Conservation (phyloP, 2,797 vertebrate genomes). For the Danio albolineatus region DNA sequence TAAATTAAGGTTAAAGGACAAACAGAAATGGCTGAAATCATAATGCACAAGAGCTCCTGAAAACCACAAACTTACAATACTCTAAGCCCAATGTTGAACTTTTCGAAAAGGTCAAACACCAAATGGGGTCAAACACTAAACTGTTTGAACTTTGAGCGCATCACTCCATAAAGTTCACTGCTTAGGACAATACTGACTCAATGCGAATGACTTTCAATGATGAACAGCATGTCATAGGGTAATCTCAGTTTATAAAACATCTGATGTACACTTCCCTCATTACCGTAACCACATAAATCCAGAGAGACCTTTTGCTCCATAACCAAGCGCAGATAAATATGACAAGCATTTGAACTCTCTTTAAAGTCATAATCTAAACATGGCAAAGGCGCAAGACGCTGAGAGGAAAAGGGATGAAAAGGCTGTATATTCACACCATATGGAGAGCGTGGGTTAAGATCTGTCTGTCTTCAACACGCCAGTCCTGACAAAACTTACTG, state of each 20-base stretch:
- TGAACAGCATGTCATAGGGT: slow-evolving; percentile 45
- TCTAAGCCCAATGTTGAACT: background rate
- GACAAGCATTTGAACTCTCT: slow-evolving; percentile 55
- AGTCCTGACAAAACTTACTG: slow-evolving; percentile 67
- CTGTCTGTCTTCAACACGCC: slow-evolving; percentile 72
- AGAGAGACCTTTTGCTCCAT: slow-evolving; percentile 33
- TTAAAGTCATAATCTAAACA: slow-evolving; percentile 60
- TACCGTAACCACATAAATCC: slow-evolving; percentile 54
- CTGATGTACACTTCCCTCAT: slow-evolving; percentile 45
- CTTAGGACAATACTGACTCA: background rate
- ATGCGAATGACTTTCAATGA: slow-evolving; percentile 29
- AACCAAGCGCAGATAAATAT: slow-evolving; percentile 48
- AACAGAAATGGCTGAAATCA: background rate
- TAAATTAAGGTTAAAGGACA: background rate
- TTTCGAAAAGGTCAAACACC: background rate
- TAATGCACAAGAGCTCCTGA: background rate
- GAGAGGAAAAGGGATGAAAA: slow-evolving; percentile 70
- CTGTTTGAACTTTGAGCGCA: background rate
- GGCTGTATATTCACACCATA: slow-evolving; percentile 75
- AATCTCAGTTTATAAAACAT: slow-evolving; percentile 54
- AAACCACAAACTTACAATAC: background rate
- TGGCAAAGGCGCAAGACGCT: slow-evolving; percentile 39
- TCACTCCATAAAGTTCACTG: background rate
- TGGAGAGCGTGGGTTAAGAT: slow-evolving; percentile 68
- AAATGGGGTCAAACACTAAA: background rate